Conservation (phyloP, 2,797 vertebrate species). For the Halcyon smyrnensis region DNA sequence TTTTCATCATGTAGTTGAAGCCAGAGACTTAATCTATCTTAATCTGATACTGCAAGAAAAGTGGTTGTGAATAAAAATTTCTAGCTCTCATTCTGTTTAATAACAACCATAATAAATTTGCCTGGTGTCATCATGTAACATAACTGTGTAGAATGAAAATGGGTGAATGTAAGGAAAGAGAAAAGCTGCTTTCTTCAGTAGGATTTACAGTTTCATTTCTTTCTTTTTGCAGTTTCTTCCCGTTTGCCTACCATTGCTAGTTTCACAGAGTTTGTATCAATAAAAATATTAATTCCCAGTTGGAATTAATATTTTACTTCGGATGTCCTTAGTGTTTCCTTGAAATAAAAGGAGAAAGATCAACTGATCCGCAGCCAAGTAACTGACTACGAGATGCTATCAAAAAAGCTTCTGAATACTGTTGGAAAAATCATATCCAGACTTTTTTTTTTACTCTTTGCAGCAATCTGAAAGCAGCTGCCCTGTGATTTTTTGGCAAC, state of each 20-base stretch:
- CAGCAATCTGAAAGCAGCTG: not conserved
- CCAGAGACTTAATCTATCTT: constrained; percentile 4
- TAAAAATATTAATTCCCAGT: not conserved
- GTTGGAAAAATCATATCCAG: not conserved
- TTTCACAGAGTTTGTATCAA: not conserved
- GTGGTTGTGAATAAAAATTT: not conserved
- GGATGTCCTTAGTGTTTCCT: no score
- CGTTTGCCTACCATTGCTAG: not conserved
- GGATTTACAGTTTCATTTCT: not conserved
- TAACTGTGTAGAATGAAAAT: not conserved
- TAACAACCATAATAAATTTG: not conserved
- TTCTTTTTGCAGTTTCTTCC: not conserved
- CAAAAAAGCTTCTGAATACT: not conserved
- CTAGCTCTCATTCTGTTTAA: not conserved
- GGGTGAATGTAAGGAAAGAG: not conserved
- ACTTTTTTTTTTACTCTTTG: not conserved
- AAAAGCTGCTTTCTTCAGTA: not conserved
- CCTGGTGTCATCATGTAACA: not conserved
- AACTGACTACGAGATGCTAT: not conserved
- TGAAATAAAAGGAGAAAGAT: not conserved
- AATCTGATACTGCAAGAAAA: not conserved
- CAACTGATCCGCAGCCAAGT: accelerated
- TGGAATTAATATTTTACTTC: no score
- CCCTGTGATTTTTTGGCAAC: not conserved
- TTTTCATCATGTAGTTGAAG: constrained; percentile 25